phyloP scores from a whole-genome alignment of 2,113 vertebrate genomes.

The Atractosteus spatula region DNA sequence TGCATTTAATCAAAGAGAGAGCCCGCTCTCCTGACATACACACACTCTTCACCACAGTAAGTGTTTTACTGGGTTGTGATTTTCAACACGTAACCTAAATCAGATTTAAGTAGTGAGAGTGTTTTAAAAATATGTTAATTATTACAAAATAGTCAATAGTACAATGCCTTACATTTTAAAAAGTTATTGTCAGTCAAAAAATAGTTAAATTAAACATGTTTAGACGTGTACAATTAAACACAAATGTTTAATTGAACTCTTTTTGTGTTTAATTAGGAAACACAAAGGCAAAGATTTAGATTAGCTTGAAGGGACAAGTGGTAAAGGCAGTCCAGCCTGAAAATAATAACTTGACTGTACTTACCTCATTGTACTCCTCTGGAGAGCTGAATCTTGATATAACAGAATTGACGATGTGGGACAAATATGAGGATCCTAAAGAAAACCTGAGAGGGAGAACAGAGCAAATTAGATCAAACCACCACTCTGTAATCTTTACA shows the following conservation, averaged over 20 bases:
- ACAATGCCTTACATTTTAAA: background rate
- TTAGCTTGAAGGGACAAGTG: background rate
- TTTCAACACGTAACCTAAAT: no score
- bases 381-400: constrained; percentile 19
- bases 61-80: no score
- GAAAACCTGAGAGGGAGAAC: constrained; percentile 14
- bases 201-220: background rate
- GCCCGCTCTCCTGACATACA: no score
- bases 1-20: no score
- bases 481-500: background rate
- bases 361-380: constrained; percentile 26
- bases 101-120: no score
- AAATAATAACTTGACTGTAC: background rate
- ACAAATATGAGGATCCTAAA: constrained; percentile 27
- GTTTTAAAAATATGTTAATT: no score
- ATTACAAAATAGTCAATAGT: no score
- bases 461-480: background rate
- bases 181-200: background rate
- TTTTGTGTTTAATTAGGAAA: no score
- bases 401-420: constrained; percentile 18
- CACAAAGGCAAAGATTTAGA: no score
- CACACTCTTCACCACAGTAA: no score
- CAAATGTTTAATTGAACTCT: background rate
- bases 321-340: background rate
- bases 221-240: background rate